These are phyloP conservation scores for Ailuropoda melanoleuca DNA, from an alignment of 2,113 vertebrate species.

Conservation along the genomic window DNA sequence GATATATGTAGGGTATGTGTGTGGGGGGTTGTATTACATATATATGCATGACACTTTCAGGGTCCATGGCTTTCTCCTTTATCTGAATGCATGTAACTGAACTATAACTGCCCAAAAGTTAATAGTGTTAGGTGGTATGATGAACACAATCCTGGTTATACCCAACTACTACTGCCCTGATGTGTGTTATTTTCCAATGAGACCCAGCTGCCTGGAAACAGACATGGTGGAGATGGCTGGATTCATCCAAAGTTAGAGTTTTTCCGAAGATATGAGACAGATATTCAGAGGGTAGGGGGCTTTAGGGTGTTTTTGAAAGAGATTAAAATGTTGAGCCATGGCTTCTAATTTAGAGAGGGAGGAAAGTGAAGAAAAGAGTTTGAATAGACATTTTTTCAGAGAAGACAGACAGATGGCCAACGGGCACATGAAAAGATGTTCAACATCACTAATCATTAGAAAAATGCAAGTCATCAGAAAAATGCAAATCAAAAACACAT, in stretches of 20 bases:
- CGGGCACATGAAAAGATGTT: not conserved
- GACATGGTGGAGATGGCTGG: not conserved
- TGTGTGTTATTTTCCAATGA: not conserved
- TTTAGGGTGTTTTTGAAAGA: not conserved
- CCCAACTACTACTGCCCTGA: not conserved
- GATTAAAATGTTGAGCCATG: not conserved
- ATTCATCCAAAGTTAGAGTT: not conserved
- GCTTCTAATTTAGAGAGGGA: not conserved
- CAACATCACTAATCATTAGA: not conserved
- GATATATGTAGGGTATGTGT: not conserved
- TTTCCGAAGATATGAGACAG: not conserved
- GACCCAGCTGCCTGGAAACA: not conserved
- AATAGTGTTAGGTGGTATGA: not conserved
- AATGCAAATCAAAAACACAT: not conserved
- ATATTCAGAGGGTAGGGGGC: not conserved
- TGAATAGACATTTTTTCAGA: not conserved
- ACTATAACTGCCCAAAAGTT: not conserved
- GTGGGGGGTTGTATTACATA: not conserved
- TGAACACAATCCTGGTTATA: not conserved
- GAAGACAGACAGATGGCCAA: not conserved
- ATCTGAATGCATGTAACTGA: not conserved
- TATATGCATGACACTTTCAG: not conserved
- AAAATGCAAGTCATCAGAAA: not conserved
- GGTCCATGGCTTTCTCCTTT: not conserved
- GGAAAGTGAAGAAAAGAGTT: not conserved